Percentiles rank a stretch among this genome's conserved stretches.
These are phyloP conservation scores for Semnornis frantzii DNA, from an alignment of 2,113 vertebrate genomes.

Conservation along the genomic window DNA sequence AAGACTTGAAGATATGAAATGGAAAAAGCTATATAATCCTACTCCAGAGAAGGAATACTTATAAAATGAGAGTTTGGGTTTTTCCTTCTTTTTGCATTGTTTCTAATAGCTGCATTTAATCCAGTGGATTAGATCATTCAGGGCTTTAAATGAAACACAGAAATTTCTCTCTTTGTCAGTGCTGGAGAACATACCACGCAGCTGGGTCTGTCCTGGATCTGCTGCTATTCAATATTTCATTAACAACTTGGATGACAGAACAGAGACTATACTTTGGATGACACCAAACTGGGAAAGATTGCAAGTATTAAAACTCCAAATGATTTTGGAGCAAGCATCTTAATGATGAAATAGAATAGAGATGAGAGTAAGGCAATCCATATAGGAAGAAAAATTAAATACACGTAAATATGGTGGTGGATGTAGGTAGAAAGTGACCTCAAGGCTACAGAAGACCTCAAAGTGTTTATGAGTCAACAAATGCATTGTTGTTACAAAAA, in stretches of 20 bases:
- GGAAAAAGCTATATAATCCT: not conserved
- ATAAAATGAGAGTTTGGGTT: not conserved
- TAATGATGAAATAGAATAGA: constrained; percentile 49
- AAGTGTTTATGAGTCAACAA: not conserved
- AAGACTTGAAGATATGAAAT: not conserved
- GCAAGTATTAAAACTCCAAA: constrained; percentile 5
- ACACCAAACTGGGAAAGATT: constrained; percentile 26
- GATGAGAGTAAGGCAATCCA: not conserved
- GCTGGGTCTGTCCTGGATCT: constrained; percentile 36
- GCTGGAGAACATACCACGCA: not conserved
- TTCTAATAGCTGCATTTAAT: not conserved
- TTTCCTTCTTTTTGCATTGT: not conserved
- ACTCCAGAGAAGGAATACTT: not conserved
- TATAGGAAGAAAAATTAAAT: not conserved
- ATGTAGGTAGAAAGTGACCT: not conserved
- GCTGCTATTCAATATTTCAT: constrained; percentile 47
- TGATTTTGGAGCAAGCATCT: constrained; percentile 23
- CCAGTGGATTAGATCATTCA: constrained; percentile 42
- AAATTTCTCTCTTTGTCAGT: constrained; percentile 31
- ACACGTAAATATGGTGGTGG: not conserved
- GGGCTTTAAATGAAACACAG: constrained; percentile 42
- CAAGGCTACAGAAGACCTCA: not conserved
- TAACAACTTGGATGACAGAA: constrained; percentile 48
- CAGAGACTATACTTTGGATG: constrained; percentile 48
- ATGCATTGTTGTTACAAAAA: not conserved